phyloP scores from a whole-genome alignment of 1,140 invertebrate species.

The Choristoneura fumiferana region DNA sequence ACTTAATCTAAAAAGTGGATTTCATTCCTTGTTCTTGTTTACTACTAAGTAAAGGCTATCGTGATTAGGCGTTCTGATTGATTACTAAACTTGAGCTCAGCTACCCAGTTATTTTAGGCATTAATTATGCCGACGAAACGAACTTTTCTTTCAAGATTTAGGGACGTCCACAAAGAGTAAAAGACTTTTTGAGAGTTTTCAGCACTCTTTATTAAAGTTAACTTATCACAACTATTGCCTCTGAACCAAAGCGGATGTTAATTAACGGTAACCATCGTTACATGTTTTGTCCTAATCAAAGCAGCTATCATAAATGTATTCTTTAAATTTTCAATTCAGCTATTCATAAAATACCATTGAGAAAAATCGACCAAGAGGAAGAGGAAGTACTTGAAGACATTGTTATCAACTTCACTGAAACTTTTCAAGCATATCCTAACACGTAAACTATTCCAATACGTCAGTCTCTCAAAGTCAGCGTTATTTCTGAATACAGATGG shows the following conservation, averaged over 20 bases:
- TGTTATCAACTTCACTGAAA: neutral
- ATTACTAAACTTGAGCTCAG: neutral
- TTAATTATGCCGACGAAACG: conserved; percentile 4
- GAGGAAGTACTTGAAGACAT: too few relatives aligned
- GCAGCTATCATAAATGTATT: too few relatives aligned
- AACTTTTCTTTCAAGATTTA: conserved; percentile 4
- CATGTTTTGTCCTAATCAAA: too few relatives aligned
- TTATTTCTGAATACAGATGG: conserved; percentile 13
- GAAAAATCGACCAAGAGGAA: too few relatives aligned
- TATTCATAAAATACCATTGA: too few relatives aligned
- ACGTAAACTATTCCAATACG: neutral
- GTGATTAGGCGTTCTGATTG: neutral
- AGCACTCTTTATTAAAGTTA: conserved; percentile 3
- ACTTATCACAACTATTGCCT: conserved; percentile 7
- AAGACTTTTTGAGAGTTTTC: neutral
- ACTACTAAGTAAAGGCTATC: too few relatives aligned
- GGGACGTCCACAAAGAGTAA: neutral
- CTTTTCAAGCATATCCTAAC: neutral
- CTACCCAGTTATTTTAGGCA: neutral
- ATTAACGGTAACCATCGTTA: neutral
- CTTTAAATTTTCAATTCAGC: too few relatives aligned
- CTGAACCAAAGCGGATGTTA: neutral
- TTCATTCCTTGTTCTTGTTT: too few relatives aligned
- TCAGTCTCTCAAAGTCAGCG: neutral
- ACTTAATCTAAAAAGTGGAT: too few relatives aligned